phyloP scores from a whole-genome alignment of 2,797 vertebrate species.

The Tapirus indicus region DNA sequence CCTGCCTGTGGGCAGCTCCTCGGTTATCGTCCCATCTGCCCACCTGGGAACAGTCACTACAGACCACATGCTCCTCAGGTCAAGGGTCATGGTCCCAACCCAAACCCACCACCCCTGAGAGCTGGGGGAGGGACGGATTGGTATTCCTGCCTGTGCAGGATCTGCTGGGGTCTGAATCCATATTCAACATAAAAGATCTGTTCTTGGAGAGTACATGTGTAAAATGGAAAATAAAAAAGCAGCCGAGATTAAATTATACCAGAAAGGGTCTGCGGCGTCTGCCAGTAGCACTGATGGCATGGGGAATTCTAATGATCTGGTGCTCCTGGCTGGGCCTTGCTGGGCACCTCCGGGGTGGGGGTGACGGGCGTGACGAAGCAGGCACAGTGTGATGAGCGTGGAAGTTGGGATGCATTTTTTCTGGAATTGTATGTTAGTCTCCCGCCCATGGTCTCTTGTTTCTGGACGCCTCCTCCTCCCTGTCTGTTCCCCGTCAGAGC shows the following conservation, averaged over 20 bases:
- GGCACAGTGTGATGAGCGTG: accelerated
- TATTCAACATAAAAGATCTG: background rate
- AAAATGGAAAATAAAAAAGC: background rate
- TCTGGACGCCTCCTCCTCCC: background rate
- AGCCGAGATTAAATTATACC: background rate
- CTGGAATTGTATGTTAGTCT: accelerated
- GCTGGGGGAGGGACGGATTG: background rate
- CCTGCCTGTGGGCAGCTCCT: background rate
- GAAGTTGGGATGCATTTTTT: accelerated
- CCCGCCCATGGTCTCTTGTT: accelerated
- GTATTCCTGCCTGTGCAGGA: background rate
- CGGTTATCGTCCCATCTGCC: background rate
- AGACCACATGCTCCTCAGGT: accelerated
- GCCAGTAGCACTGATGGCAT: accelerated
- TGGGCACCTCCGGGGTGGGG: background rate
- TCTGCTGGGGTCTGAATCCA: background rate
- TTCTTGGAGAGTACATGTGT: accelerated
- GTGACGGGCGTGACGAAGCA: background rate
- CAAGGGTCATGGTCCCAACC: background rate
- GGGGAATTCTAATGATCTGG: accelerated
- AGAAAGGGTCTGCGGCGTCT: too few species aligned
- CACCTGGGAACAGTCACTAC: background rate
- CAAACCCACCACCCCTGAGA: background rate
- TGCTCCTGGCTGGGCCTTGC: background rate
- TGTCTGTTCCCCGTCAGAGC: accelerated